Percentiles rank a stretch among this genome's conserved stretches.
These are phyloP conservation scores for Smutsia temminckii DNA, from an alignment of 2,797 vertebrate genomes.

Conservation along the genomic window DNA sequence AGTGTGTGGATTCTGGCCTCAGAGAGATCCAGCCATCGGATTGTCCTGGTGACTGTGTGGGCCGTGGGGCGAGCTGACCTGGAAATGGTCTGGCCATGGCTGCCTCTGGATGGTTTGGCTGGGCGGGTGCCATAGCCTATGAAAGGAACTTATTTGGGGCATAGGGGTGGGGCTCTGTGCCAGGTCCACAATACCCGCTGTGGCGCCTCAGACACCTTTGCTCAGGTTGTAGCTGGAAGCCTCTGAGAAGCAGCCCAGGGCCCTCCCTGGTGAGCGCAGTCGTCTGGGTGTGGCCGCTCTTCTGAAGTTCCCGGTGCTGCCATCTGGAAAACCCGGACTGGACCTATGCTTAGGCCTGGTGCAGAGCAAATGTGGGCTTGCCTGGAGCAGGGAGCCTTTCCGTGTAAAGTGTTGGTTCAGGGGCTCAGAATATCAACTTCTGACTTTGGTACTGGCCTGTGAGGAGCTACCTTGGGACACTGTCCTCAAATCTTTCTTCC, in stretches of 20 bases:
- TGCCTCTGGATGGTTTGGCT: background rate
- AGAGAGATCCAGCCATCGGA: background rate
- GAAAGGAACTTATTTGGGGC: background rate
- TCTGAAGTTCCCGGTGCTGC: constrained; percentile 56
- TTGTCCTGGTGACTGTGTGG: background rate
- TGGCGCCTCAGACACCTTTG: background rate
- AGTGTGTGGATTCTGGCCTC: background rate
- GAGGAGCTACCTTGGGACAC: background rate
- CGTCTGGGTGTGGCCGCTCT: constrained; percentile 47
- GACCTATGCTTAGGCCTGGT: background rate
- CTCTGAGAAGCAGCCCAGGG: background rate
- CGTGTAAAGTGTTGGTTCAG: background rate
- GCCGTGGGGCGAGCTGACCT: background rate
- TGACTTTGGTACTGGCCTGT: background rate
- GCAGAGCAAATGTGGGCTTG: background rate
- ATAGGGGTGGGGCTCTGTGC: background rate
- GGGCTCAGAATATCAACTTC: background rate
- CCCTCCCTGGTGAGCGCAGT: background rate
- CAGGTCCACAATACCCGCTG: background rate
- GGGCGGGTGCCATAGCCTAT: background rate
- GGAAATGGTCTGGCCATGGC: background rate
- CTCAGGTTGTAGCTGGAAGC: constrained; percentile 19
- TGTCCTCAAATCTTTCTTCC: background rate
- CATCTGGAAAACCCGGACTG: constrained; percentile 62
- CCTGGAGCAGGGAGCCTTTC: background rate